phyloP scores from a whole-genome alignment of 2,797 vertebrate genomes.

The Poeciliopsis infans region DNA sequence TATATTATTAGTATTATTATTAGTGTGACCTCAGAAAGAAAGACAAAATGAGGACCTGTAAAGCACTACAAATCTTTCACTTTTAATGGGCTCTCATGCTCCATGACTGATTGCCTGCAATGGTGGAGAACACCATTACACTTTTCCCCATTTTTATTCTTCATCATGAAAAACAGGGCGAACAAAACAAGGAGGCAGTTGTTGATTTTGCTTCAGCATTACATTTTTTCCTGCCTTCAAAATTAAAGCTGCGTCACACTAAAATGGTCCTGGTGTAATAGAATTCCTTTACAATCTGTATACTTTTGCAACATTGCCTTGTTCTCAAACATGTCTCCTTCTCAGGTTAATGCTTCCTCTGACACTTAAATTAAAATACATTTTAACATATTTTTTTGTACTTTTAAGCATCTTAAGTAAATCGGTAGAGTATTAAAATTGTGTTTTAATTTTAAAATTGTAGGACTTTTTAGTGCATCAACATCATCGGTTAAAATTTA shows the following conservation, averaged over 20 bases:
- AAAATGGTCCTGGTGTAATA: conserved; percentile 20
- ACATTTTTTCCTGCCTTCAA: conserved; percentile 40
- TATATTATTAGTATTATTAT: conserved; percentile 8
- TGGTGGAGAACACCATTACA: conserved; percentile 54
- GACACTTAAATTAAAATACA: background rate
- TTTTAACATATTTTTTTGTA: background rate
- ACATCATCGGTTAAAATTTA: background rate
- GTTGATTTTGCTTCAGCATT: conserved; percentile 30
- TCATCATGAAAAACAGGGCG: conserved; percentile 24
- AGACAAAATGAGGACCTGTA: conserved; percentile 48
- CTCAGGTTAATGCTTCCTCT: background rate
- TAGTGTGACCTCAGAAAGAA: conserved; percentile 28
- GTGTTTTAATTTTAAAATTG: background rate
- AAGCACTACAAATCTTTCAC: conserved; percentile 47
- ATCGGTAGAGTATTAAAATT: background rate
- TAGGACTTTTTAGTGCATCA: background rate
- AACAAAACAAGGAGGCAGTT: conserved; percentile 16
- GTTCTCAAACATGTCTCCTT: conserved; percentile 19
- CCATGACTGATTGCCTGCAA: conserved; percentile 54
- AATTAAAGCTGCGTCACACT: conserved; percentile 29
- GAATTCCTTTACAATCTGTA: conserved; percentile 17
- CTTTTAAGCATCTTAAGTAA: background rate
- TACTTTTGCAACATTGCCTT: conserved; percentile 9
- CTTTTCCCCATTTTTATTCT: conserved; percentile 48
- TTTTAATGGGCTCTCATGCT: conserved; percentile 59